A percentile compares a stretch with the other conserved stretches of the same genome.
These are phyloP conservation scores for Scomber colias DNA, from an alignment of 2,113 vertebrate species.

Conservation along the genomic window DNA sequence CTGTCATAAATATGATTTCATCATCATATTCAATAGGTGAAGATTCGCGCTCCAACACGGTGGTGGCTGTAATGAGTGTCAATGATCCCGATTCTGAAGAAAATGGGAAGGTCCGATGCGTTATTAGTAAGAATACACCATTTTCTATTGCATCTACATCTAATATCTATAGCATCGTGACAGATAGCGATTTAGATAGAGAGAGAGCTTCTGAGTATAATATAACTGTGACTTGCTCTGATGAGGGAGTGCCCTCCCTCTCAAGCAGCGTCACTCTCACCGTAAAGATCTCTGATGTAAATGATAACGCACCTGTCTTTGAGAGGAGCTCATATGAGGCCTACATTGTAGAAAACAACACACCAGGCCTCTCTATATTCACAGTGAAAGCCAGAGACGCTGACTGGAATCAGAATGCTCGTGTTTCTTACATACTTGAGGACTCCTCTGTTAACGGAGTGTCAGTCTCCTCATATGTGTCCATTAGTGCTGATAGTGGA, in stretches of 20 bases:
- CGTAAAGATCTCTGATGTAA: no score
- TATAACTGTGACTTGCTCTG: conserved; percentile 31
- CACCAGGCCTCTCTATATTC: no score
- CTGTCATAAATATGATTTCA: conserved; percentile 64
- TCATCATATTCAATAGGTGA: conserved; percentile 57
- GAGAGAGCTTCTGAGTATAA: conserved; percentile 36
- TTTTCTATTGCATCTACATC: conserved; percentile 52
- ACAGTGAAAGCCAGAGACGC: no score
- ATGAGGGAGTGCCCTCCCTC: conserved; percentile 53
- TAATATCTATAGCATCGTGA: conserved; percentile 47
- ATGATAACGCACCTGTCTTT: no score
- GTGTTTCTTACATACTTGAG: no score
- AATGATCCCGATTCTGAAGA: conserved; percentile 68
- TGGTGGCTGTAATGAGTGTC: conserved; percentile 66
- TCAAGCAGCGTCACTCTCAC: not conserved
- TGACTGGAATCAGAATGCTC: no score
- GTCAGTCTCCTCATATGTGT: no score
- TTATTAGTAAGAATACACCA: conserved; percentile 46
- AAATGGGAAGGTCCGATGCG: conserved; percentile 55
- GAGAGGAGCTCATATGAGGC: no score
- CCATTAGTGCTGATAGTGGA: no score
- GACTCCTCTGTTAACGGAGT: no score
- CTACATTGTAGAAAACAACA: no score
- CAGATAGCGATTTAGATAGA: conserved; percentile 49
- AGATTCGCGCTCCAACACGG: conserved; percentile 20